These are phyloP conservation scores for Agrotis segetum DNA, from an alignment of 2,888 invertebrate species.

Conservation along the genomic window DNA sequence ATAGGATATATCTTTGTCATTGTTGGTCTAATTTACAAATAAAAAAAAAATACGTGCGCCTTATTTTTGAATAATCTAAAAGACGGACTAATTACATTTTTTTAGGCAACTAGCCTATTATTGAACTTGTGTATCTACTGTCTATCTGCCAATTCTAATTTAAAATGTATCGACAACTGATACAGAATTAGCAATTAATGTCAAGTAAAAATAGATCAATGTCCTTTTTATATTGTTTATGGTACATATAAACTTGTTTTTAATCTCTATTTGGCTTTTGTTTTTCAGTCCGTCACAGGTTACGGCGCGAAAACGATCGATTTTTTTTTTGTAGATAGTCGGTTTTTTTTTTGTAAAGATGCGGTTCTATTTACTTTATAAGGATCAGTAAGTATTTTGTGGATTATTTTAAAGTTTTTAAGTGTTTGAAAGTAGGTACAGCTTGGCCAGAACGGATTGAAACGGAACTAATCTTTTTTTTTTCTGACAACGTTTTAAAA, in stretches of 20 bases:
- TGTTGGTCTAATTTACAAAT: too few species aligned
- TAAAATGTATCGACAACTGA: constrained; percentile 48
- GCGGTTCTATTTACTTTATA: constrained; percentile 84
- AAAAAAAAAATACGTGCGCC: too few species aligned
- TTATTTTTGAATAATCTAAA: too few species aligned
- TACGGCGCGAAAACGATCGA: constrained; percentile 68
- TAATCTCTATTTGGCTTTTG: constrained; percentile 60
- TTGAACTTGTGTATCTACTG: constrained; percentile 23
- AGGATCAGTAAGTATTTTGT: constrained; percentile 81
- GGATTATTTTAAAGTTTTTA: background rate
- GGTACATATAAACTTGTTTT: constrained; percentile 25
- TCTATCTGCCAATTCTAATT: constrained; percentile 50
- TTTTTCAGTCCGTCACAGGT: constrained; percentile 68
- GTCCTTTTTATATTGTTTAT: constrained; percentile 41
- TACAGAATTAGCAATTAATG: constrained; percentile 20
- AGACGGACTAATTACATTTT: too few species aligned
- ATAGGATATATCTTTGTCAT: too few species aligned
- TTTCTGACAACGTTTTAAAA: too few species aligned
- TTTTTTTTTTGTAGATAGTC: constrained; percentile 51
- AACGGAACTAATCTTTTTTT: too few species aligned
- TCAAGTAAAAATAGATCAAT: constrained; percentile 41
- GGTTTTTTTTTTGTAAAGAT: constrained; percentile 59
- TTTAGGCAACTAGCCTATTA: background rate
- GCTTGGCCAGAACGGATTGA: too few species aligned
- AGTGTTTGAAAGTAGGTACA: too few species aligned